Base-by-base conservation (phyloP, 2,888 invertebrate genomes). In the Acrocyrtus sp. region DNA sequence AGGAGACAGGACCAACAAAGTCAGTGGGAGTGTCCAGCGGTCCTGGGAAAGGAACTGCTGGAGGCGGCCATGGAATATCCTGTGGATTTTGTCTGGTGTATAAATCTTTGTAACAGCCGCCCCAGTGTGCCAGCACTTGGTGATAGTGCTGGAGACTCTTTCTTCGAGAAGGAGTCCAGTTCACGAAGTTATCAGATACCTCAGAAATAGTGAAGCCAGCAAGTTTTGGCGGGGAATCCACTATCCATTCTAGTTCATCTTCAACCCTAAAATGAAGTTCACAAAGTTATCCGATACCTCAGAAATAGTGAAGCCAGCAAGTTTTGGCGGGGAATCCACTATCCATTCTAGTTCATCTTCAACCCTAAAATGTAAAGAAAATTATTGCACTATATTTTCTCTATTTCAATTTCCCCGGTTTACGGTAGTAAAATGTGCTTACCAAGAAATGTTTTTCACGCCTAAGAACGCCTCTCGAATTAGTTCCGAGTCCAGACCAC, bases 371-470 rank as follows among this genome's bases (percentile, higher is more conserved):
- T n/a, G n/a, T n/a, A n/a, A n/a, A n/a, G n/a, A n/a, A n/a, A n/a
- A n/a, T n/a, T n/a, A n/a, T n/a, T n/a, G n/a, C n/a, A n/a, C n/a
- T n/a, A n/a, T n/a, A n/a, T n/a, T n/a, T n/a, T n/a, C n/a, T n/a
- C n/a, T n/a, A n/a, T n/a, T n/a, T n/a, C n/a, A n/a, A n/a, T n/a
- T n/a, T n/a, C n/a, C n/a, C n/a, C n/a, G n/a, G n/a, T n/a, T n/a
- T n/a, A n/a, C n/a, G n/a, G n/a, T n/a, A n/a, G n/a, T n/a, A 34
- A 34, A 34, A 8, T 34, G 34, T 8, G 12, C 34, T 26, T 51
- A 72, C 72, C 66, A 72, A 5, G 66, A 56, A 0, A 72, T 22
- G 22, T 72, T 66, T 5, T 15, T 3, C 24, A 72, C 26, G 0
- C 72, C 72, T 0, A 72, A 41, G 21, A 72, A 50, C 0, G 39